Evolutionary conservation across 2,113 vertebrate species (phyloP).

Genomic region (Tringa solitaria): DNA sequence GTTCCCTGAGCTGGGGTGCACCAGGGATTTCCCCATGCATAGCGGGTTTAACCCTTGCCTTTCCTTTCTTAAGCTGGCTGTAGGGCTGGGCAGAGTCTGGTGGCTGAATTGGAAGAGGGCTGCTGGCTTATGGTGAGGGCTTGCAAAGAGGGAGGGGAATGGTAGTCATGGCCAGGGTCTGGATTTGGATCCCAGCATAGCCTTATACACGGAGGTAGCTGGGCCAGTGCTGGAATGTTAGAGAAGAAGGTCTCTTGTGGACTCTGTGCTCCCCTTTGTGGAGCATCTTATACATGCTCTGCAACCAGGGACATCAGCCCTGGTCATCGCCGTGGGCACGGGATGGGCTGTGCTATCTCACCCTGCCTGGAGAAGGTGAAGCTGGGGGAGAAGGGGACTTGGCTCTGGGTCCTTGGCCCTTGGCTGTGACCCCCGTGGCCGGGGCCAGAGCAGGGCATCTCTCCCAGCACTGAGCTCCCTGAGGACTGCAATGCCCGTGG

Average conservation of each 20-base stretch:
- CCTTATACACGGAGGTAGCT: background rate
- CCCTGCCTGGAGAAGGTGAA: background rate
- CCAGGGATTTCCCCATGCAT: background rate
- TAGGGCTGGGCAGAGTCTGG: background rate
- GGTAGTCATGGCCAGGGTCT: too few relatives aligned
- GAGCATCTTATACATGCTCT: background rate
- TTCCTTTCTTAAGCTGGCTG: background rate
- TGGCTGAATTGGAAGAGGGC: background rate
- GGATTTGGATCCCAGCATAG: background rate
- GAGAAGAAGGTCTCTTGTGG: background rate
- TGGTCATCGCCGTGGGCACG: background rate
- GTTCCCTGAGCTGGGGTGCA: background rate
- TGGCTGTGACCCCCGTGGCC: background rate
- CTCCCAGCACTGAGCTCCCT: background rate
- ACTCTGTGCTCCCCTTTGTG: background rate
- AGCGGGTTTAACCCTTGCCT: background rate
- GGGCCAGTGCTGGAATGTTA: background rate
- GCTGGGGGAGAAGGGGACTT: background rate
- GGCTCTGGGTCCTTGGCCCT: background rate
- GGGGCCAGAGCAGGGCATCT: background rate
- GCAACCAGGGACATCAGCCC: background rate
- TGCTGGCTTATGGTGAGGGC: background rate
- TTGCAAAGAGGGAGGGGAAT: background rate
- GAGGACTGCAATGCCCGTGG: rapidly evolving
- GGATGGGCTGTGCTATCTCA: background rate